phyloP scores from a whole-genome alignment of 2,888 invertebrate genomes.

The Ormyrus labotus region DNA sequence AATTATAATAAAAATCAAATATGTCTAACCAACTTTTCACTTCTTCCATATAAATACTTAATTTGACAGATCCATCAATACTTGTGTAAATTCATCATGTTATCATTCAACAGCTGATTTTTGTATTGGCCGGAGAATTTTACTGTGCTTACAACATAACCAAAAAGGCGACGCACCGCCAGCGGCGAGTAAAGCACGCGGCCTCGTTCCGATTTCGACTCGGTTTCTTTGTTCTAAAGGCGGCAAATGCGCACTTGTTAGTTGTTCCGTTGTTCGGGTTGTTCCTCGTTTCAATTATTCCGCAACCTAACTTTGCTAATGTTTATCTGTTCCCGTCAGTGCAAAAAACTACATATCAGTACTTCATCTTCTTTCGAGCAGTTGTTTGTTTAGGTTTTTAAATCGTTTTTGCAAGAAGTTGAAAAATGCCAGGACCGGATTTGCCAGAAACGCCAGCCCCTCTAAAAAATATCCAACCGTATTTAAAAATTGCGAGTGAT shows the following conservation, averaged over 20 bases:
- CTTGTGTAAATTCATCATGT: no score
- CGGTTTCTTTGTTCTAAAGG: no score
- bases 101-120: constrained; percentile 2
- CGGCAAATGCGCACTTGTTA: no score
- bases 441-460: constrained; percentile 86
- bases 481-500: constrained; percentile 92
- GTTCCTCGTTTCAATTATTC: constrained; percentile 27
- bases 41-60: no score
- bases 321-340: background rate
- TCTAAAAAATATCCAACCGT: constrained; percentile 92
- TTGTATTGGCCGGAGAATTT: background rate
- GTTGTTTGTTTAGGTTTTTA: constrained; percentile 6
- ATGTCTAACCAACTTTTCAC: no score
- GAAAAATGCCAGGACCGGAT: constrained; percentile 69
- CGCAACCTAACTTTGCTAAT: no score
- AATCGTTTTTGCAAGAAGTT: constrained; percentile 1
- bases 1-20: no score
- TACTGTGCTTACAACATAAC: no score
- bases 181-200: no score
- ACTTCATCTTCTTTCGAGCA: background rate
- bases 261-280: background rate
- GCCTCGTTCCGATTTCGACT: no score
- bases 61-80: no score
- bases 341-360: background rate
- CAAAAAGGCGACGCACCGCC: no score